These are phyloP conservation scores for Lingula anatina DNA, from an alignment of 2,888 invertebrate species.

Conservation along the genomic window DNA sequence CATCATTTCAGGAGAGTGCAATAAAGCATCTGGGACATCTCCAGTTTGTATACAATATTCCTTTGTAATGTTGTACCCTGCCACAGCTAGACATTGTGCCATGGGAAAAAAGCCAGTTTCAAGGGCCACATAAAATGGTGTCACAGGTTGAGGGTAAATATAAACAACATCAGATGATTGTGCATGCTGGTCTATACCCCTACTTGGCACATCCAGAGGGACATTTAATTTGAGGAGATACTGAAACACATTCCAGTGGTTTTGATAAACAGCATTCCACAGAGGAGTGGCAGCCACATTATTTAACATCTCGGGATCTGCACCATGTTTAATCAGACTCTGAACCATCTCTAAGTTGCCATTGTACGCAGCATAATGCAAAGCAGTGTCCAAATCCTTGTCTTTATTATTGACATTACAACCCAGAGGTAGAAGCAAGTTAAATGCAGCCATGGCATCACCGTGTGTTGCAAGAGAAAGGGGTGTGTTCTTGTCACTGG, in stretches of 20 bases:
- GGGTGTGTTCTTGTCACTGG: constrained; percentile 33
- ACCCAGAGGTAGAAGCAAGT: constrained; percentile 23
- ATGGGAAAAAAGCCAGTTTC: constrained; percentile 14
- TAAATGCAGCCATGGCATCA: constrained; percentile 15
- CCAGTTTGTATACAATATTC: constrained; percentile 26
- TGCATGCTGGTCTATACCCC: constrained; percentile 33
- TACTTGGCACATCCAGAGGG: constrained; percentile 17
- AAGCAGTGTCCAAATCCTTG: constrained; percentile 36
- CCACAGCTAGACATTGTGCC: constrained; percentile 19
- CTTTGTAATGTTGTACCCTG: constrained; percentile 24
- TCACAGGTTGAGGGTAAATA: constrained; percentile 21
- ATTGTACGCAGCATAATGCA: constrained; percentile 38
- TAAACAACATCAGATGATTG: constrained; percentile 19
- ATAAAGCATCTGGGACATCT: constrained; percentile 12
- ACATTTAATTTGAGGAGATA: constrained; percentile 28
- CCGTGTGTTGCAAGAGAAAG: constrained; percentile 39
- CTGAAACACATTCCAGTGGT: constrained; percentile 19
- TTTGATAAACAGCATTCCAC: constrained; percentile 38
- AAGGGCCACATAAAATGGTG: constrained; percentile 31
- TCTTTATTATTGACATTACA: constrained; percentile 38
- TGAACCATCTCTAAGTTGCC: constrained; percentile 22
- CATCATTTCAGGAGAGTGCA: too few relatives aligned
- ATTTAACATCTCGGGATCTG: constrained; percentile 28
- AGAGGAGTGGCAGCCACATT: constrained; percentile 25
- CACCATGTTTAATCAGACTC: constrained; percentile 27